Percentiles rank a stretch among this genome's conserved stretches.
These are phyloP conservation scores for Pantala flavescens DNA, from an alignment of 1,140 invertebrate genomes.

Conservation along the genomic window DNA sequence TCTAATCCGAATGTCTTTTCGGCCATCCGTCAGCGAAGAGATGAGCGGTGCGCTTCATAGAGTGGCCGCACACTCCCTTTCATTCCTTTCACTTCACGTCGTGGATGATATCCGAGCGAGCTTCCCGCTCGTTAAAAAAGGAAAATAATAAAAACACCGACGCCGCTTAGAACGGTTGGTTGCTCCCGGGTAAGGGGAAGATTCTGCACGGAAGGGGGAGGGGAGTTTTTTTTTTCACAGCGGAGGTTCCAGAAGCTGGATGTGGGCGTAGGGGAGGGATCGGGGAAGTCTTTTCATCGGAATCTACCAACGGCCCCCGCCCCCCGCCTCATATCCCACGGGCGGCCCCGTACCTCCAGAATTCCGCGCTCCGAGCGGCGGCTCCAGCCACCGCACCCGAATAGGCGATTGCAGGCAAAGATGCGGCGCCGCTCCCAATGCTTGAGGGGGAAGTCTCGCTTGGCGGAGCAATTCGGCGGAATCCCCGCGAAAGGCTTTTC, in stretches of 20 bases:
- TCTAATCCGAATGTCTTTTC: constrained; percentile 2
- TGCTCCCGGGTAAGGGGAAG: no score
- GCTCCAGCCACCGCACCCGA: not conserved
- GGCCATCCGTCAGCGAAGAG: not conserved
- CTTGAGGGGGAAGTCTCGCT: no score
- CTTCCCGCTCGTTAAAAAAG: not conserved
- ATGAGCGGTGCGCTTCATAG: not conserved
- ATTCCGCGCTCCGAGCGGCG: not conserved
- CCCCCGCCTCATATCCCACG: not conserved
- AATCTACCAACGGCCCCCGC: not conserved
- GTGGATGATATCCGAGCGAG: not conserved
- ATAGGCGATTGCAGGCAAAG: not conserved
- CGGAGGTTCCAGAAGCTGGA: no score
- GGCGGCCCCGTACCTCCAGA: not conserved
- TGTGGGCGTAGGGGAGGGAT: no score
- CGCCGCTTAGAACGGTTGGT: not conserved
- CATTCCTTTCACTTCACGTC: not conserved
- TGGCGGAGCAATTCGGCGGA: no score
- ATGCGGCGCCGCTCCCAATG: not conserved
- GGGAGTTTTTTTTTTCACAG: no score
- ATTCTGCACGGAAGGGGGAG: no score
- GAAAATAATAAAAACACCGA: constrained; percentile 1
- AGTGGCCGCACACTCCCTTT: not conserved
- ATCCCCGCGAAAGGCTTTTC: no score
- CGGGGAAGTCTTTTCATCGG: not conserved